phyloP scores from a whole-genome alignment of 2,888 invertebrate species.

The Steinernema carpocapsae region DNA sequence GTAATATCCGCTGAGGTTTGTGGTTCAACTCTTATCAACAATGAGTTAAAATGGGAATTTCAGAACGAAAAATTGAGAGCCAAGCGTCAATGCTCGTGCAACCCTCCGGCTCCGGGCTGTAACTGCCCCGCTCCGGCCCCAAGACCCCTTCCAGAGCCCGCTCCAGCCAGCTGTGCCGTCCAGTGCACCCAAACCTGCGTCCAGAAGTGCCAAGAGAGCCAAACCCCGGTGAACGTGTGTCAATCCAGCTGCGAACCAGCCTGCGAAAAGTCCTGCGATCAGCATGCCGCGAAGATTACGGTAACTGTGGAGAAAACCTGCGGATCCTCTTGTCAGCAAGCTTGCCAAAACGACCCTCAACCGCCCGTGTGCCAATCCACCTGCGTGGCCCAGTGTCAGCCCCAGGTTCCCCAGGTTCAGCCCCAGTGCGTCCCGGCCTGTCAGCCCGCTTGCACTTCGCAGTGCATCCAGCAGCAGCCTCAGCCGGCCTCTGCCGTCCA shows the following conservation, averaged over 20 bases:
- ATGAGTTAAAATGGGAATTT: neutral
- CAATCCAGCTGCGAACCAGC: neutral
- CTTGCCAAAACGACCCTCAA: neutral
- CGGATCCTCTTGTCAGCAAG: neutral
- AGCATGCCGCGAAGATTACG: neutral
- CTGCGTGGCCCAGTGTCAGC: conserved; percentile 8
- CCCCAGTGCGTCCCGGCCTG: neutral
- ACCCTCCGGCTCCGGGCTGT: conserved; percentile 19
- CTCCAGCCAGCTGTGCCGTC: neutral
- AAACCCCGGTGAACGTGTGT: neutral
- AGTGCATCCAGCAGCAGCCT: conserved; percentile 2
- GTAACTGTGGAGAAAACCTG: neutral
- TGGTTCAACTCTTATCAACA: neutral
- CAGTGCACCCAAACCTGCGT: conserved; percentile 1
- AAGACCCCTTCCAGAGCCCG: neutral
- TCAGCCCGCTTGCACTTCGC: neutral
- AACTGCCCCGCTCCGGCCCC: conserved; percentile 15
- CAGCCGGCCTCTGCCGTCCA: neutral
- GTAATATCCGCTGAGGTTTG: neutral
- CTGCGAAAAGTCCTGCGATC: neutral
- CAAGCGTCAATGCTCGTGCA: conserved; percentile 11
- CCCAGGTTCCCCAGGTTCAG: neutral
- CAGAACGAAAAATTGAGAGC: neutral
- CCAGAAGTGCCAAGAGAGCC: neutral
- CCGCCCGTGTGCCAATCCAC: conserved; percentile 11